phyloP scores from a whole-genome alignment of 2,888 invertebrate species.

The Notodonta dromedarius region DNA sequence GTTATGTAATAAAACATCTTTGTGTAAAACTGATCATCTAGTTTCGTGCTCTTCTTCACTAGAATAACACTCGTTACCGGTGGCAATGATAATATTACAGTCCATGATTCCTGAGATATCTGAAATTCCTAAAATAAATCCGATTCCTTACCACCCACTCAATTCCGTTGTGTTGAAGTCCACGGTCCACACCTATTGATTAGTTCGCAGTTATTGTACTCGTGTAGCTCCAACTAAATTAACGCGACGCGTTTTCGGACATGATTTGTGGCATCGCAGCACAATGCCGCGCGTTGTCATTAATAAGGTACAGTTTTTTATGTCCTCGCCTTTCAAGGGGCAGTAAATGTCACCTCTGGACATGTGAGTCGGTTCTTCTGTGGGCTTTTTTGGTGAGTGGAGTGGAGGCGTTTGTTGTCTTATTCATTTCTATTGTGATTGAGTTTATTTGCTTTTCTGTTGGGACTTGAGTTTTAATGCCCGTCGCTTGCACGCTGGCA shows the following conservation, averaged over 20 bases:
- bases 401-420: constrained; percentile 26
- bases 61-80: too few relatives aligned
- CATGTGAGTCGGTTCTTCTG: constrained; percentile 13
- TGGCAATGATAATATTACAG: too few relatives aligned
- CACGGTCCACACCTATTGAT: constrained; percentile 9
- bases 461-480: neutral
- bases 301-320: constrained; percentile 38
- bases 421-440: constrained; percentile 31
- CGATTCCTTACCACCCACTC: neutral
- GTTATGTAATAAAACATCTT: too few relatives aligned
- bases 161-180: neutral
- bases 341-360: constrained; percentile 38
- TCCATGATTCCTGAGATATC: too few relatives aligned
- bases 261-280: constrained; percentile 38
- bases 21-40: too few relatives aligned
- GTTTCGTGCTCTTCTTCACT: too few relatives aligned
- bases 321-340: constrained; percentile 21
- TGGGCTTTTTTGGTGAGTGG: constrained; percentile 20
- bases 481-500: neutral
- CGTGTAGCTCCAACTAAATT: constrained; percentile 22
- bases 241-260: constrained; percentile 25
- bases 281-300: constrained; percentile 39
- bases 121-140: too few relatives aligned
- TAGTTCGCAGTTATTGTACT: constrained; percentile 20
- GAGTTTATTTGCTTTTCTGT: constrained; percentile 11